Evolutionary conservation across 2,888 invertebrate species (phyloP).

Genomic region (Hecatera dysodea): DNA sequence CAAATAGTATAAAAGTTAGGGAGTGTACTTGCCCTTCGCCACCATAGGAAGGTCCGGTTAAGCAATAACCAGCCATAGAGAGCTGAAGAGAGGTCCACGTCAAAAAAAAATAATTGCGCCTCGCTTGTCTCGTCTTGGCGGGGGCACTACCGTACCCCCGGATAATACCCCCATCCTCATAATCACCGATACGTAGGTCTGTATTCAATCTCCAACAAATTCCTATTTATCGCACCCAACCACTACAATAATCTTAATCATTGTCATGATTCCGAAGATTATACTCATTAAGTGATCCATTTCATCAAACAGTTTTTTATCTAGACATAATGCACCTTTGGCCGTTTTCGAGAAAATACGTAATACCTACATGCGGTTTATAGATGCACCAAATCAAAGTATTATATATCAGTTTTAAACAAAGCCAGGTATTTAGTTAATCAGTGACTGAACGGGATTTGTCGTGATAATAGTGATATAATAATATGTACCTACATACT

Average conservation of each 20-base stretch:
- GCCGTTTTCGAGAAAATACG: slow-evolving; percentile 16
- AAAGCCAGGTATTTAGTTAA: slow-evolving; percentile 9
- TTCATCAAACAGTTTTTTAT: slow-evolving; percentile 25
- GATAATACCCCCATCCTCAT: not conserved
- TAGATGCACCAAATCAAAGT: slow-evolving; percentile 6
- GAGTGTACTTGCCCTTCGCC: too few species aligned
- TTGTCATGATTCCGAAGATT: not conserved
- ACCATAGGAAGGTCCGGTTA: too few species aligned
- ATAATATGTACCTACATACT: too few species aligned
- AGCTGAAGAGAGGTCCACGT: too few species aligned
- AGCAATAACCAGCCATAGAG: too few species aligned
- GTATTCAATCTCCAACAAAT: not conserved
- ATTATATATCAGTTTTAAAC: not conserved
- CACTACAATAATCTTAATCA: slow-evolving; percentile 23
- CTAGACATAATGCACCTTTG: slow-evolving; percentile 15
- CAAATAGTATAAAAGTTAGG: too few species aligned
- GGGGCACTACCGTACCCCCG: too few species aligned
- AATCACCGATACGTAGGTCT: not conserved
- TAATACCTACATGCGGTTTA: not conserved
- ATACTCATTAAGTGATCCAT: slow-evolving; percentile 43
- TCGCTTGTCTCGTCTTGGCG: too few species aligned
- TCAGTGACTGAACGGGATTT: not conserved
- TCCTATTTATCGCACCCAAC: not conserved
- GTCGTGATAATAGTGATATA: not conserved
- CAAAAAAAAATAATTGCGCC: too few species aligned